A percentile compares a stretch with the other conserved stretches of the same genome.
Evolutionary conservation across 2,797 vertebrate genomes (phyloP).

Genomic region (Percopsis omiscomaycus): DNA sequence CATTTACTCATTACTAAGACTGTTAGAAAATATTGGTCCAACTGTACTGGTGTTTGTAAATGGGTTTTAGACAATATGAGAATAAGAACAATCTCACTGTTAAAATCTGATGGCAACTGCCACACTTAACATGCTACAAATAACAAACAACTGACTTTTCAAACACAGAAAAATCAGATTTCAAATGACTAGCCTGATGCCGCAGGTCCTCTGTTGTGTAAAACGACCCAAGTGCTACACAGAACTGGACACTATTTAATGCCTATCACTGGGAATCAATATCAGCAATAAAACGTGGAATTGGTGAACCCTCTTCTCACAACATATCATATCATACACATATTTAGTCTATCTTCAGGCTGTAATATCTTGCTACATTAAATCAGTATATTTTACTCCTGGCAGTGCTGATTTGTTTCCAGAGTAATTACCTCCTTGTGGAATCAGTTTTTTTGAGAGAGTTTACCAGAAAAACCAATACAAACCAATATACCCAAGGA

Average conservation of each 20-base stretch:
- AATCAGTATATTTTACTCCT: constrained; percentile 38
- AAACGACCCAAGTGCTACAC: not conserved
- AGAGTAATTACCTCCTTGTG: constrained; percentile 57
- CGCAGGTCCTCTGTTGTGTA: not conserved
- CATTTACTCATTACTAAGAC: constrained; percentile 24
- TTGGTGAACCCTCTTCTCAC: constrained; percentile 11
- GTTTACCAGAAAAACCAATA: constrained; percentile 57
- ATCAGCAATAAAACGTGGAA: not conserved
- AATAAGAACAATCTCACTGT: not conserved
- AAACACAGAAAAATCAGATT: not conserved
- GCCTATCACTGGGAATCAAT: not conserved
- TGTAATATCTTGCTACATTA: constrained; percentile 60
- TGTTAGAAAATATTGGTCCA: constrained; percentile 8
- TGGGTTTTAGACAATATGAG: too few relatives aligned
- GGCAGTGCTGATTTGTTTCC: constrained; percentile 43
- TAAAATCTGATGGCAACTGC: not conserved
- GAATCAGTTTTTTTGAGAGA: constrained; percentile 49
- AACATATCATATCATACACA: constrained; percentile 12
- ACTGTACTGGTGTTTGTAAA: too few relatives aligned
- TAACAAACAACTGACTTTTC: not conserved
- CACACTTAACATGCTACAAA: not conserved
- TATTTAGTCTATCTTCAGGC: constrained; percentile 47
- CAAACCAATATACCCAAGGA: constrained; percentile 44
- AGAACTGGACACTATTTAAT: not conserved
- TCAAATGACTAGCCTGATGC: too few relatives aligned